Evolutionary conservation across 2,797 vertebrate species (phyloP).

Genomic region (Notamacropus eugenii): DNA sequence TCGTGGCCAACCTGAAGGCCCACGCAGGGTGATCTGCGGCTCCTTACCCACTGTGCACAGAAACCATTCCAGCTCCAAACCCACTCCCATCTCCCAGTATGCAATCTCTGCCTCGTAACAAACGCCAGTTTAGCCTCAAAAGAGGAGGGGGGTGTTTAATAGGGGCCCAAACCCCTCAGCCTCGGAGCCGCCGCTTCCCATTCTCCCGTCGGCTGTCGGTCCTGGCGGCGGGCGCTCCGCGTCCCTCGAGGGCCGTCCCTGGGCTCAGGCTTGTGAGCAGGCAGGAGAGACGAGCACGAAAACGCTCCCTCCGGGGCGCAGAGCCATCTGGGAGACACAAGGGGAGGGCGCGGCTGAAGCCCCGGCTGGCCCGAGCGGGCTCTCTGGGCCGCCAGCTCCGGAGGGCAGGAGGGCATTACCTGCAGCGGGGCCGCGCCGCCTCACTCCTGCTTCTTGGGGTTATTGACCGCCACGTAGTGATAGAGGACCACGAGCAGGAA

Average conservation of each 20-base stretch:
- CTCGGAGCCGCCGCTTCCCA: neutral
- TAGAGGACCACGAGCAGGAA: conserved; percentile 97
- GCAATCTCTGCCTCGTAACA: neutral
- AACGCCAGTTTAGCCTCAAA: neutral
- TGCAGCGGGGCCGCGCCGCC: conserved; percentile 66
- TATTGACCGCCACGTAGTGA: conserved; percentile 99
- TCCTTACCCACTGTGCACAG: neutral
- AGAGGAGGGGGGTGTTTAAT: conserved; percentile 2
- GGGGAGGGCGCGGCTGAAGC: neutral
- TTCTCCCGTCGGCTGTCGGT: neutral
- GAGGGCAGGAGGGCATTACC: conserved; percentile 68
- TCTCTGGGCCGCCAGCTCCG: neutral
- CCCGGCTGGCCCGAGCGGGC: neutral
- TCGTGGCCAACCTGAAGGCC: neutral
- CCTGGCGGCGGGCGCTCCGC: neutral
- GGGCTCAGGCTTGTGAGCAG: conserved; percentile 6
- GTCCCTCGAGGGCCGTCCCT: neutral
- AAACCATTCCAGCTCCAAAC: neutral
- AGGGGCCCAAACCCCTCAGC: neutral
- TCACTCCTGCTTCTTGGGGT: conserved; percentile 96
- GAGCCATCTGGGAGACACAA: neutral
- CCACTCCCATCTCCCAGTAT: neutral
- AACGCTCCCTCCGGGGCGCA: neutral
- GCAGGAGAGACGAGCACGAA: neutral
- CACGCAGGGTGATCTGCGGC: neutral